These are phyloP conservation scores for Cyclura pinguis DNA, from an alignment of 2,797 vertebrate genomes.

Conservation along the genomic window DNA sequence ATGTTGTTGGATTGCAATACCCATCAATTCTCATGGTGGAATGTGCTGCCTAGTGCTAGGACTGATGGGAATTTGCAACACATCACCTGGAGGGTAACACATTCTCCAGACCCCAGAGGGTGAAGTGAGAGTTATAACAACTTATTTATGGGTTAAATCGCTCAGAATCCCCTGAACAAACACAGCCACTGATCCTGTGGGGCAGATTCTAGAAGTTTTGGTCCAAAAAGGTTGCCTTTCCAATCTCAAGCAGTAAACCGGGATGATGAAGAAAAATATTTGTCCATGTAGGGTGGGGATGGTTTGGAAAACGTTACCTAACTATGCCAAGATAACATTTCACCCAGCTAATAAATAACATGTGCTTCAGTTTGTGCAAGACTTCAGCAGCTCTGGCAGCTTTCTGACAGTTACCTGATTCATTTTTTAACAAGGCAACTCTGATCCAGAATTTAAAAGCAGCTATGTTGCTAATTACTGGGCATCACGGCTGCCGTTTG, in stretches of 20 bases:
- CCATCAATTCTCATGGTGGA: neutral
- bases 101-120: neutral
- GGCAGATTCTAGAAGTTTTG: no score
- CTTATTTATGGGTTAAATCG: no score
- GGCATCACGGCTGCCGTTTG: slow-evolving; percentile 36
- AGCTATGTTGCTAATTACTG: slow-evolving; percentile 45
- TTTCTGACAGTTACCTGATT: slow-evolving; percentile 16
- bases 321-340: no score
- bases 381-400: neutral
- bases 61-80: neutral
- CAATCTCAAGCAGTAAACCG: no score
- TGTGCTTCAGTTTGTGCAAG: neutral
- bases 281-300: neutral
- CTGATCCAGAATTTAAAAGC: slow-evolving; percentile 31
- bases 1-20: neutral
- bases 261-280: neutral
- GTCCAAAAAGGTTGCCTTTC: no score
- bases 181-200: no score
- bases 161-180: no score
- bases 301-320: neutral
- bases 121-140: no score
- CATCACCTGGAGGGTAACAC: neutral
- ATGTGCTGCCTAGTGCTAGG: neutral
- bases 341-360: neutral
- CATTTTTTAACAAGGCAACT: slow-evolving; percentile 23